Conservation (phyloP, 1,140 invertebrate species). For the Listronotus bonariensis region DNA sequence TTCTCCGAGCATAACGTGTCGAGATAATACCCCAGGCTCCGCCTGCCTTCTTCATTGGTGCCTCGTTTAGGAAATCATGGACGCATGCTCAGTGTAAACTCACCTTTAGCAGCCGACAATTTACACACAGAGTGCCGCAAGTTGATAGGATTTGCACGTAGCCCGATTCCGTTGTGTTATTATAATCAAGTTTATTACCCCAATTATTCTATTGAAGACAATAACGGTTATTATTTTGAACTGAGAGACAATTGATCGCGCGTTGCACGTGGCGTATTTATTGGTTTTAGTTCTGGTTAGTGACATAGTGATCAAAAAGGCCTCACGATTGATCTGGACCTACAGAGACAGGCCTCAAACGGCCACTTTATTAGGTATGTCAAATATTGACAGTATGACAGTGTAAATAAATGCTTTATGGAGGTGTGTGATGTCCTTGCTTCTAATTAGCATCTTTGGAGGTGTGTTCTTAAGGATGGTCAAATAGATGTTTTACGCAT, state of each 20-base stretch:
- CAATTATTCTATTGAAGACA: constrained; percentile 15
- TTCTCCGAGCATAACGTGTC: constrained; percentile 51
- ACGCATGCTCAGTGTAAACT: constrained; percentile 46
- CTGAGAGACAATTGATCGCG: constrained; percentile 21
- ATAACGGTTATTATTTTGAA: constrained; percentile 22
- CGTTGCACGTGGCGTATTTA: constrained; percentile 5
- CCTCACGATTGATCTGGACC: constrained; percentile 57
- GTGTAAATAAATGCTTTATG: constrained; percentile 39
- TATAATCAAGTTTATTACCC: constrained; percentile 34
- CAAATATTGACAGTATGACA: constrained; percentile 25
- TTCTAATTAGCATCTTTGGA: constrained; percentile 3
- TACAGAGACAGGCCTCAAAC: constrained; percentile 55
- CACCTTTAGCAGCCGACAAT: constrained; percentile 40
- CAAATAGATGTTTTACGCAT: constrained; percentile 13
- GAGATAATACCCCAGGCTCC: constrained; percentile 50
- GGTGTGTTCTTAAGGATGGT: constrained; percentile 17
- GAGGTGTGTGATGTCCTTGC: constrained; percentile 1
- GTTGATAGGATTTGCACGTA: constrained; percentile 49
- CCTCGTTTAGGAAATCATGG: constrained; percentile 7
- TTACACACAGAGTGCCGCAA: constrained; percentile 49
- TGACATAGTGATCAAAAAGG: constrained; percentile 42
- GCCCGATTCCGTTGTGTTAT: constrained; percentile 31
- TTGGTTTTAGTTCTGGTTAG: constrained; percentile 20
- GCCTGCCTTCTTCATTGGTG: constrained; percentile 47
- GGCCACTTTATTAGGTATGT: constrained; percentile 56